A percentile compares a stretch with the other conserved stretches of the same genome.
Evolutionary conservation across 2,888 invertebrate genomes (phyloP).

Genomic region (Cyrtodaria siliqua): DNA sequence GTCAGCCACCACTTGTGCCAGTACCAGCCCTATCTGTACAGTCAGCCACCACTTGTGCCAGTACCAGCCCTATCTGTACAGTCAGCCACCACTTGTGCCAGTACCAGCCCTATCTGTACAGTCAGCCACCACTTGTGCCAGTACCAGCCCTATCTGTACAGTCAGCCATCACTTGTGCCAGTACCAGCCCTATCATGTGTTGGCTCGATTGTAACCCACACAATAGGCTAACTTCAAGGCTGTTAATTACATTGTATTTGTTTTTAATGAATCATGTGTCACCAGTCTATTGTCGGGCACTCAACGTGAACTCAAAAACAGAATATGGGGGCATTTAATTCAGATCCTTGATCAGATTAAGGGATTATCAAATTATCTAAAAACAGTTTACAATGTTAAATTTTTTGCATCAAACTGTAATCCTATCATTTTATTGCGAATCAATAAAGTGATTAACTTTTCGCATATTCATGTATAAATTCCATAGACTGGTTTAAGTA

Average conservation of each 20-base stretch:
- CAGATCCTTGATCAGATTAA: slow-evolving; percentile 14
- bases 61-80: too few relatives aligned
- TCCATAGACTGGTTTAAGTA: slow-evolving; percentile 24
- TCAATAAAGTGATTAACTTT: slow-evolving; percentile 30
- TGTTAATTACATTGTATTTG: slow-evolving; percentile 18
- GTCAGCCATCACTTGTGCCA: too few relatives aligned
- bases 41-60: too few relatives aligned
- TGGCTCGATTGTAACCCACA: background rate
- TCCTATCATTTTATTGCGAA: slow-evolving; percentile 35
- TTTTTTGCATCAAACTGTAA: slow-evolving; percentile 18
- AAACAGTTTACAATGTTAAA: too few relatives aligned
- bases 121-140: too few relatives aligned
- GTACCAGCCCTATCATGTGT: too few relatives aligned
- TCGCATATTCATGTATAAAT: slow-evolving; percentile 22
- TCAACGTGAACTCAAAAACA: slow-evolving; percentile 8
- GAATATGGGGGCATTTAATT: slow-evolving; percentile 19
- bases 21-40: too few relatives aligned
- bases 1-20: too few relatives aligned
- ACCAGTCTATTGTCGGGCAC: slow-evolving; percentile 25
- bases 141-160: too few relatives aligned
- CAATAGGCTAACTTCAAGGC: slow-evolving; percentile 18
- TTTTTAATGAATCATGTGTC: slow-evolving; percentile 19
- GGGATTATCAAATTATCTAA: slow-evolving; percentile 3
- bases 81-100: too few relatives aligned
- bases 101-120: too few relatives aligned